A percentile compares a stretch with the other conserved stretches of the same genome.
phyloP scores from a whole-genome alignment of 2,797 vertebrate species.

The Rhinoraja longicauda region DNA sequence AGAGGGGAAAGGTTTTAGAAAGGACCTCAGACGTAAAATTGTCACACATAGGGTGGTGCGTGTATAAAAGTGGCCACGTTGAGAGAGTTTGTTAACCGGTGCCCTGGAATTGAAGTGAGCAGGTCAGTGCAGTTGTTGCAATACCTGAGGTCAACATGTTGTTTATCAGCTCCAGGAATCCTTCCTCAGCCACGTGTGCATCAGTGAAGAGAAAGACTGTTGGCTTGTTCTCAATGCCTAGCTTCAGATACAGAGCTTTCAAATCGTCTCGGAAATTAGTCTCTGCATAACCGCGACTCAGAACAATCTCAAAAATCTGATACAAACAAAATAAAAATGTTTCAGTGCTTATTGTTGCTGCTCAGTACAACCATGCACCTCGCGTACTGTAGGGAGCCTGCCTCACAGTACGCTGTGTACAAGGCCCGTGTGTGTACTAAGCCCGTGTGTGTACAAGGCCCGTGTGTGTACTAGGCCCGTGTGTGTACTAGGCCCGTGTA shows the following conservation, averaged over 20 bases:
- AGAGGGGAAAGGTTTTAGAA: too few species aligned
- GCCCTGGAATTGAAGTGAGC: too few species aligned
- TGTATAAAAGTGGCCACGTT: too few species aligned
- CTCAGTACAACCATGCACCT: neutral
- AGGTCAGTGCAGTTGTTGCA: neutral
- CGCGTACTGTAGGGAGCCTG: too few species aligned
- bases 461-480: too few species aligned
- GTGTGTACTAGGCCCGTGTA: too few species aligned
- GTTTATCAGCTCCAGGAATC: conserved; percentile 93
- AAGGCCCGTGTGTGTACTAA: too few species aligned
- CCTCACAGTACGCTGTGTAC: conserved; percentile 82
- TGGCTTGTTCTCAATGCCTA: conserved; percentile 80
- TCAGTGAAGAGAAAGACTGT: conserved; percentile 88
- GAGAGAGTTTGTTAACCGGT: too few species aligned
- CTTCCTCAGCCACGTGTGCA: conserved; percentile 83
- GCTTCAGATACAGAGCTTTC: conserved; percentile 75
- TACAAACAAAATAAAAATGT: conserved; percentile 2
- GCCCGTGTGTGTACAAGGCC: too few species aligned
- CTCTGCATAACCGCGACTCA: conserved; percentile 83
- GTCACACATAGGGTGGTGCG: too few species aligned
- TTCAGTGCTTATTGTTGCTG: neutral
- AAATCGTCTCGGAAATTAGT: conserved; percentile 81
- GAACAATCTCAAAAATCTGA: conserved; percentile 85
- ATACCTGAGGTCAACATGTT: conserved; percentile 96
- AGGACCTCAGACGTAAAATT: too few species aligned